Percentiles rank a stretch among this genome's conserved stretches.
These are phyloP conservation scores for Valencia hispanica DNA, from an alignment of 2,797 vertebrate genomes.

Conservation along the genomic window DNA sequence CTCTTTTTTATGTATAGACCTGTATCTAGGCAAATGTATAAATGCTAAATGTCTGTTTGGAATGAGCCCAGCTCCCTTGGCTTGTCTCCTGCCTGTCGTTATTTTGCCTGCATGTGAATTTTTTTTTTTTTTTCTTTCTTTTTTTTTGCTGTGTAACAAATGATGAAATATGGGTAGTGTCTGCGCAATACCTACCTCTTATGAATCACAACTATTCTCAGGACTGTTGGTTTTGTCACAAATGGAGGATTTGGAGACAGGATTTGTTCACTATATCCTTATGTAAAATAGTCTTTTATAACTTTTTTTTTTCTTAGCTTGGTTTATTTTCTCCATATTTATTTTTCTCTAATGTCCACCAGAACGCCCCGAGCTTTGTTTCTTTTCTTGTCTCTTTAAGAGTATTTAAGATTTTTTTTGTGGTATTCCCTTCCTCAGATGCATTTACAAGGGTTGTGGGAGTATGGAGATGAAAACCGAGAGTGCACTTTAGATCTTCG, in stretches of 20 bases:
- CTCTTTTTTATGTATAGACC: constrained; percentile 79
- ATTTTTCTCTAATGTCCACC: constrained; percentile 48
- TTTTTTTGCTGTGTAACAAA: constrained; percentile 71
- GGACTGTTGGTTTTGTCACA: constrained; percentile 71
- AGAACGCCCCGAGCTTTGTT: constrained; percentile 48
- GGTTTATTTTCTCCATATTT: constrained; percentile 39
- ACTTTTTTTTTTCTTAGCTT: constrained; percentile 35
- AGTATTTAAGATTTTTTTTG: constrained; percentile 65
- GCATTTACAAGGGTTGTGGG: constrained; percentile 72
- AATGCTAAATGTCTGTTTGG: constrained; percentile 26
- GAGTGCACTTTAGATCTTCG: constrained; percentile 73
- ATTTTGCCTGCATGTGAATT: constrained; percentile 73
- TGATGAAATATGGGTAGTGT: constrained; percentile 82
- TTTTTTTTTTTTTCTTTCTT: constrained; percentile 49
- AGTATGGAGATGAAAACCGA: constrained; percentile 74
- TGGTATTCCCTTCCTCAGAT: constrained; percentile 61
- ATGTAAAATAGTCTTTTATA: constrained; percentile 54
- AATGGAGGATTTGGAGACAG: constrained; percentile 39
- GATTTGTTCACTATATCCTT: constrained; percentile 53
- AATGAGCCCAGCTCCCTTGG: constrained; percentile 33
- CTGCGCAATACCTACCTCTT: constrained; percentile 78
- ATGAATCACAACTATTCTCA: constrained; percentile 74
- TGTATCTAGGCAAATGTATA: constrained; percentile 30
- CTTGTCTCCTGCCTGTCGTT: constrained; percentile 68
- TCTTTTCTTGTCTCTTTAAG: constrained; percentile 44